These are phyloP conservation scores for Eira barbara DNA, from an alignment of 2,113 vertebrate genomes.

Conservation along the genomic window DNA sequence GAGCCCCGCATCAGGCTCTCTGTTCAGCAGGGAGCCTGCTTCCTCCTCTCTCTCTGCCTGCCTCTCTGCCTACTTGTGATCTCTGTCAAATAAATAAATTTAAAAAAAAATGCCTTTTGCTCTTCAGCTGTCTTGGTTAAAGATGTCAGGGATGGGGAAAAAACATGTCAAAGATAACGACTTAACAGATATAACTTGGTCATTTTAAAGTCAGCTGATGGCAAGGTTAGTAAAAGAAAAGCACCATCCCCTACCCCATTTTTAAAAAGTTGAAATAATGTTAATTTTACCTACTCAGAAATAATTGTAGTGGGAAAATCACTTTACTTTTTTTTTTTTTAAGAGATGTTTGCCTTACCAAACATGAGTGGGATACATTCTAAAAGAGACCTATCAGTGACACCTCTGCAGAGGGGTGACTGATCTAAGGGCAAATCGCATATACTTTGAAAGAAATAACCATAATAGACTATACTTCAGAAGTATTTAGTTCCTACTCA, in stretches of 20 bases:
- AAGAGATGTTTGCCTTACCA: background rate
- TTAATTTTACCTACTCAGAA: background rate
- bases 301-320: background rate
- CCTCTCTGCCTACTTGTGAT: too few relatives aligned
- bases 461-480: background rate
- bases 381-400: conserved; percentile 10
- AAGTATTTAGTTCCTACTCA: background rate
- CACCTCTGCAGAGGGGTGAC: background rate
- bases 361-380: background rate
- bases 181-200: background rate
- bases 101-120: background rate
- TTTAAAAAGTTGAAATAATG: background rate
- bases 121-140: background rate
- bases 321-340: background rate
- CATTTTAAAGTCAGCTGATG: conserved; percentile 21
- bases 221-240: conserved; percentile 24
- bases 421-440: background rate
- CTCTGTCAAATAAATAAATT: too few relatives aligned
- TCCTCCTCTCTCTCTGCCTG: too few relatives aligned
- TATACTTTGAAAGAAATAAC: conserved; percentile 1
- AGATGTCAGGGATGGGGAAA: background rate
- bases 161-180: background rate
- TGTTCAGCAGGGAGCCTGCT: too few relatives aligned
- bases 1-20: too few relatives aligned
- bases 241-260: background rate